A percentile compares a stretch with the other conserved stretches of the same genome.
Conservation (phyloP, 2,888 invertebrate species). For the Stenurella melanura region DNA sequence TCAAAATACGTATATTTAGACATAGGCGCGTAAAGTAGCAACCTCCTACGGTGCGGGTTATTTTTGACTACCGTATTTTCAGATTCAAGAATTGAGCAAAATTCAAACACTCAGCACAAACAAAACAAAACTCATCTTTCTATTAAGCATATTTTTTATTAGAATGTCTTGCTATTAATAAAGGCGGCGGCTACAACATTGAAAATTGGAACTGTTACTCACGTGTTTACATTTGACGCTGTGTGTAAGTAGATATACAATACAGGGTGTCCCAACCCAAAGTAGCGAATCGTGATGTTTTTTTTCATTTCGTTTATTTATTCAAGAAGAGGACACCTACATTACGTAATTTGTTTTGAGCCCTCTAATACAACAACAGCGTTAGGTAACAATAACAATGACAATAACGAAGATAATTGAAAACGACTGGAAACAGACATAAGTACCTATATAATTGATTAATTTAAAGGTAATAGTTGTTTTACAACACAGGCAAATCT, state of each 20-base stretch:
- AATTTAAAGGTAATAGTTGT: too few relatives aligned
- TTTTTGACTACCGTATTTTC: constrained; percentile 29
- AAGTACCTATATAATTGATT: too few relatives aligned
- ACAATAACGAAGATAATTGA: too few relatives aligned
- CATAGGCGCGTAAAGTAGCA: constrained; percentile 1
- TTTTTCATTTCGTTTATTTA: too few relatives aligned
- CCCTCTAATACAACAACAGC: too few relatives aligned
- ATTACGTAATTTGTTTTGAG: too few relatives aligned
- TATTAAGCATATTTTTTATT: background rate
- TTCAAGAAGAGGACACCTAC: too few relatives aligned
- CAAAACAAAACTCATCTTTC: background rate
- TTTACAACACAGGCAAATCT: too few relatives aligned
- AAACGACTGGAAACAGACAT: too few relatives aligned
- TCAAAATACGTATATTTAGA: constrained; percentile 28
- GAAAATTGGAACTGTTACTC: background rate
- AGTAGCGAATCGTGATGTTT: too few relatives aligned
- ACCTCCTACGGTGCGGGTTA: constrained; percentile 22
- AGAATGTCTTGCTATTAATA: background rate
- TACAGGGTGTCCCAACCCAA: too few relatives aligned
- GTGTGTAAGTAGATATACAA: background rate
- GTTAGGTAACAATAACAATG: too few relatives aligned
- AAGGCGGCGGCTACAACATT: background rate
- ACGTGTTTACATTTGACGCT: background rate
- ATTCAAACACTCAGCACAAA: background rate
- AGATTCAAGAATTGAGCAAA: constrained; percentile 23